A percentile compares a stretch with the other conserved stretches of the same genome.
Conservation (phyloP, 2,888 invertebrate genomes). For the Agonopterix heracliana region DNA sequence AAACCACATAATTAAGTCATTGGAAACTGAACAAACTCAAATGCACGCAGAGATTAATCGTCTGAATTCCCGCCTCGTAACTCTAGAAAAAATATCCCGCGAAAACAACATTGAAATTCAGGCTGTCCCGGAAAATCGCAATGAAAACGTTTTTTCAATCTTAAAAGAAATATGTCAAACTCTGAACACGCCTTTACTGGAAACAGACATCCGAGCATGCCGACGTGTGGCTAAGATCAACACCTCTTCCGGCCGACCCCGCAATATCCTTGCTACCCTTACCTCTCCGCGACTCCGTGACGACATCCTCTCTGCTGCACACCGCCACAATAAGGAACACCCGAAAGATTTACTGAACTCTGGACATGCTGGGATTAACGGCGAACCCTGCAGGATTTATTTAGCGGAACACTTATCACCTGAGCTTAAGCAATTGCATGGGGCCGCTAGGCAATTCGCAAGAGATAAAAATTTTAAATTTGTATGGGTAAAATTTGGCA, state of each 20-base stretch:
- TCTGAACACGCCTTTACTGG: neutral
- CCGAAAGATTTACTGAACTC: slow-evolving; percentile 4
- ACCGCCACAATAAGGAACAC: slow-evolving; percentile 13
- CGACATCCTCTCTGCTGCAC: slow-evolving; percentile 10
- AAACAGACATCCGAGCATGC: slow-evolving; percentile 1
- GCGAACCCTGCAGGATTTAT: slow-evolving; percentile 8
- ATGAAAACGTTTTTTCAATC: slow-evolving; percentile 4
- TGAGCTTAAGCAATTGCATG: slow-evolving; percentile 7
- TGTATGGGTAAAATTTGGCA: slow-evolving; percentile 7
- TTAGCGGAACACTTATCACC: slow-evolving; percentile 11
- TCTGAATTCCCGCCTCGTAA: slow-evolving; percentile 1
- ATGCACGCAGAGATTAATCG: slow-evolving; percentile 1
- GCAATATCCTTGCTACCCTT: slow-evolving; percentile 7
- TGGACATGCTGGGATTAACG: slow-evolving; percentile 4
- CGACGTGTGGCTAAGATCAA: slow-evolving; percentile 13
- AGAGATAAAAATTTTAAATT: slow-evolving; percentile 4
- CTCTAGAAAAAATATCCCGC: slow-evolving; percentile 11
- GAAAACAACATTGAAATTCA: slow-evolving; percentile 12
- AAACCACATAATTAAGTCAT: neutral
- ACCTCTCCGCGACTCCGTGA: slow-evolving; percentile 12
- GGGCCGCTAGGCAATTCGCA: neutral
- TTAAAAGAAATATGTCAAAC: slow-evolving; percentile 5
- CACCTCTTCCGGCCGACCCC: slow-evolving; percentile 6
- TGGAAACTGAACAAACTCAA: neutral
- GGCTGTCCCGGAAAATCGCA: slow-evolving; percentile 7